Base-by-base conservation (phyloP, 2,888 invertebrate species). In the Parnassius mnemosyne region DNA sequence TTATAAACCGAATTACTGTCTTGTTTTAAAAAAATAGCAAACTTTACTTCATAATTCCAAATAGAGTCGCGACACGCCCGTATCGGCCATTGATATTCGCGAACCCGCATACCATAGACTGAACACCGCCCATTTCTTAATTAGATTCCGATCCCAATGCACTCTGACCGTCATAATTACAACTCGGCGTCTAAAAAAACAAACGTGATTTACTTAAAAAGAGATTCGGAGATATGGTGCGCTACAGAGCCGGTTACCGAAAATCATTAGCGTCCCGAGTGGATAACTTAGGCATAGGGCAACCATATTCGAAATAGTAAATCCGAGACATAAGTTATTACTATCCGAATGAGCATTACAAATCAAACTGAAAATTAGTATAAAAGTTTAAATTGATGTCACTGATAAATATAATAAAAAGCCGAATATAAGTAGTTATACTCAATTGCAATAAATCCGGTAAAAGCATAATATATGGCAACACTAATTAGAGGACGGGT, bases 131-230 rank as follows among this genome's bases (percentile, higher is more conserved):
- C 85, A 84, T 79, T 81, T 84, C 82, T 87, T 91, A 90, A 91
- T 91, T 89, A 90, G 89, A 87, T 90, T 91, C 85, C 82, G 84
- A 82, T 86, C 81, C 82, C 76, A 81, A 82, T 91, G 91, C 91
- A 90, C 90, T 90, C 87, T 89, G 90, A 91, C 91, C 90, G 88
- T 87, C 81, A 87, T 90, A 89, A 90, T 90, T 87, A 89, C 87
- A 82, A 87, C 85, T 86, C 85, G 83, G 84, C 86, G 82, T 85
- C 84, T 85, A 84, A 85, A 85, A 88, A 85, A 87, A 78, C 77
- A 66, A 71, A 72, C 78, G 89, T 90, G 89, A 91, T 91, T 91
- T 91, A 90, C 89, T 91, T 84, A 84, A 77, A 76, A 63, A 52
- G 74, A 84, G 85, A 85, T 85, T 82, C 77, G 74, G 77, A 84